Conservation (phyloP, 2,797 vertebrate genomes). For the Muraenolepis orangiensis region DNA sequence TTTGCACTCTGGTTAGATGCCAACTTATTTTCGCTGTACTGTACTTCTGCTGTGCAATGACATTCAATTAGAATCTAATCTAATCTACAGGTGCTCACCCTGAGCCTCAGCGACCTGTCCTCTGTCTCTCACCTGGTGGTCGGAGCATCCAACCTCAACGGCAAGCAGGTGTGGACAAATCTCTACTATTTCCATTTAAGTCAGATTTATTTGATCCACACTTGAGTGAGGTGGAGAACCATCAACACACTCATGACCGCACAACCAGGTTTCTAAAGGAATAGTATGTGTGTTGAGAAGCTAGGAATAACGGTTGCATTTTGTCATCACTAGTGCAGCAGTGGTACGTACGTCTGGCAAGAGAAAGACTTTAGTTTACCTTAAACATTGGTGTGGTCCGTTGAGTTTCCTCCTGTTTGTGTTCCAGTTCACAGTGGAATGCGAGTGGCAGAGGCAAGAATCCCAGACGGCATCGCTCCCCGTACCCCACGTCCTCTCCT, state of each 20-base stretch:
- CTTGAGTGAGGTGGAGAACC: neutral
- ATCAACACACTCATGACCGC: neutral
- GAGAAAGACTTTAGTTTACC: neutral
- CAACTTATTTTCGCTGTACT: too few species aligned
- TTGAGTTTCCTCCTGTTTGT: constrained; percentile 4
- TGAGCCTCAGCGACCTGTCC: constrained; percentile 81
- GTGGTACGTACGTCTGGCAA: neutral
- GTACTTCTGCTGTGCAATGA: too few species aligned
- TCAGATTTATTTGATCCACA: neutral
- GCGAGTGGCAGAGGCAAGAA: constrained; percentile 87
- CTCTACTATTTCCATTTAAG: neutral
- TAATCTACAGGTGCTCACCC: constrained; percentile 73
- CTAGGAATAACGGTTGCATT: neutral
- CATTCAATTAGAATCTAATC: too few species aligned
- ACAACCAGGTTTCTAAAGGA: neutral
- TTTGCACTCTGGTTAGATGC: too few species aligned
- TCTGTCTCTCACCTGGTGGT: constrained; percentile 84
- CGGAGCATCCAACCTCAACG: constrained; percentile 78
- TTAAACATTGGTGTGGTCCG: neutral
- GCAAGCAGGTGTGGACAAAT: constrained; percentile 74
- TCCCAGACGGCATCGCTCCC: constrained; percentile 75
- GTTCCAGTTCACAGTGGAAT: constrained; percentile 86
- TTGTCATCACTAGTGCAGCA: neutral
- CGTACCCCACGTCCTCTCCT: constrained; percentile 85
- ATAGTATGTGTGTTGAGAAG: neutral